phyloP scores from a whole-genome alignment of 2,888 invertebrate species.

The Vanessa cardui region DNA sequence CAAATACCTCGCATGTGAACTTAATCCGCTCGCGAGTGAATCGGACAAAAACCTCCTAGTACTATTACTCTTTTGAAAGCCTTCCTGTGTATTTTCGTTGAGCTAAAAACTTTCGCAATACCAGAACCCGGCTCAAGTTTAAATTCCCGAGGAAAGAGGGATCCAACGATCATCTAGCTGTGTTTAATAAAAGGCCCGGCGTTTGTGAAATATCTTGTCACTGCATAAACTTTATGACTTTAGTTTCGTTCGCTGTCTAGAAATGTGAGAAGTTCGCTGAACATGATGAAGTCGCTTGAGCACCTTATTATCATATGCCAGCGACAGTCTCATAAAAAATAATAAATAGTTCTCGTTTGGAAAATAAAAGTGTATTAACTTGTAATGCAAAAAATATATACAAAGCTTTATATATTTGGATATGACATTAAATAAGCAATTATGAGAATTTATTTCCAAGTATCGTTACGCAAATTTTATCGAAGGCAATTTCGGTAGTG shows the following conservation, averaged over 20 bases:
- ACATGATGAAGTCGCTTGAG: slow-evolving; percentile 56
- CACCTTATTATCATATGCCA: slow-evolving; percentile 53
- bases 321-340: slow-evolving; percentile 47
- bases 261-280: slow-evolving; percentile 54
- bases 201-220: slow-evolving; percentile 79
- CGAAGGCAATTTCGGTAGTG: slow-evolving; percentile 78
- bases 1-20: slow-evolving; percentile 57
- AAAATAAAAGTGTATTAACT: slow-evolving; percentile 40
- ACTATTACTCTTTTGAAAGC: slow-evolving; percentile 76
- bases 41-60: slow-evolving; percentile 58
- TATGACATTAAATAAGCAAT: slow-evolving; percentile 68
- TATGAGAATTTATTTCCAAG: slow-evolving; percentile 72
- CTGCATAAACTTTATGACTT: slow-evolving; percentile 79
- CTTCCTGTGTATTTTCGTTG: slow-evolving; percentile 80
- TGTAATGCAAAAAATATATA: slow-evolving; percentile 41
- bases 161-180: slow-evolving; percentile 70
- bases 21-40: slow-evolving; percentile 65
- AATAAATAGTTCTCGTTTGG: slow-evolving; percentile 37
- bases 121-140: slow-evolving; percentile 68
- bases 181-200: slow-evolving; percentile 74
- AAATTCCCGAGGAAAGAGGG: slow-evolving; percentile 65
- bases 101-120: slow-evolving; percentile 81
- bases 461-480: slow-evolving; percentile 70
- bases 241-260: slow-evolving; percentile 63
- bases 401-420: slow-evolving; percentile 50